phyloP scores from a whole-genome alignment of 2,797 vertebrate species.

The Urosaurus nigricauda region DNA sequence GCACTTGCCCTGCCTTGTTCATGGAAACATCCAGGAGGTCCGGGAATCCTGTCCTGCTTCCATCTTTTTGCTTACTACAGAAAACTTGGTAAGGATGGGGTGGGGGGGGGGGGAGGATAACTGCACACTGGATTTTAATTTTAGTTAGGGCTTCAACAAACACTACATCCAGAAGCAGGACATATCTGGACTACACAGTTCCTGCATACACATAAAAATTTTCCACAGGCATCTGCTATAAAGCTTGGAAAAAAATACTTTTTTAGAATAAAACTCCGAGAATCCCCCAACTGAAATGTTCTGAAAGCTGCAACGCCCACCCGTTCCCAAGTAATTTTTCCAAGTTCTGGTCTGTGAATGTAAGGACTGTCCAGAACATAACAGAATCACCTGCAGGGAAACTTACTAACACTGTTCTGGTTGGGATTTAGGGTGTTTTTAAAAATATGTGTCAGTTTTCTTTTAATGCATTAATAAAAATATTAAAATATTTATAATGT shows the following conservation, averaged over 20 bases:
- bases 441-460: neutral
- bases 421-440: neutral
- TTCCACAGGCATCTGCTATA: rapidly evolving
- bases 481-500: no score
- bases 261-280: no score
- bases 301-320: no score
- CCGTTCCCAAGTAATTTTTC: no score
- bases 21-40: neutral
- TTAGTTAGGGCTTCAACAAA: neutral
- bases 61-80: neutral
- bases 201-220: rapidly evolving
- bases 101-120: no score
- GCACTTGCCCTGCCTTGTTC: neutral
- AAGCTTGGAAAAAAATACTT: no score
- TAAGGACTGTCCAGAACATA: rapidly evolving
- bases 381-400: neutral
- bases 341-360: neutral
- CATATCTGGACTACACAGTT: neutral
- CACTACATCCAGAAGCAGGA: neutral
- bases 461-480: neutral
- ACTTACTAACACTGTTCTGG: neutral
- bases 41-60: no score
- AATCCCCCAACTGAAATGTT: no score
- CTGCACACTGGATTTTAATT: neutral
- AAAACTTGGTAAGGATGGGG: neutral